These are phyloP conservation scores for Elephas maximus DNA, from an alignment of 2,113 vertebrate genomes.

Conservation along the genomic window DNA sequence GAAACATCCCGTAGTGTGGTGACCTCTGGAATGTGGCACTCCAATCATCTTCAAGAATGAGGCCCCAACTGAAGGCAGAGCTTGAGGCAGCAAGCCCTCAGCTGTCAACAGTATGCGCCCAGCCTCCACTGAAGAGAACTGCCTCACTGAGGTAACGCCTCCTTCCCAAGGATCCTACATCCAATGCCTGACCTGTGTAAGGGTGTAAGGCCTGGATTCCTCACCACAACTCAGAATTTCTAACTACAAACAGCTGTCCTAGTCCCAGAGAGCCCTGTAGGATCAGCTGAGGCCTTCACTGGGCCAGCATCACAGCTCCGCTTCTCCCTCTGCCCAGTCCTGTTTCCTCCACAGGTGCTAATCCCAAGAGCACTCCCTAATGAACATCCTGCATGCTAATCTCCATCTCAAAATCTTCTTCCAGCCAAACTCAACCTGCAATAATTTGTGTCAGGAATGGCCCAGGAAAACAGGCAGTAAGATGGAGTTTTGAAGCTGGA, in stretches of 20 bases:
- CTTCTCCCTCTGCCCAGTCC: background rate
- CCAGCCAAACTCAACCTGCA: background rate
- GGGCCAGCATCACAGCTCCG: background rate
- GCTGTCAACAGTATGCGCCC: too few relatives aligned
- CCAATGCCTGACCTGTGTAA: background rate
- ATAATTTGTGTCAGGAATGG: background rate
- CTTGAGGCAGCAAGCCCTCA: background rate
- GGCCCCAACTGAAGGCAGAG: background rate
- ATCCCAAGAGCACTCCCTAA: background rate
- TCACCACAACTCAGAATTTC: background rate
- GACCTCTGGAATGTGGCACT: background rate
- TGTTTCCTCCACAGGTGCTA: background rate
- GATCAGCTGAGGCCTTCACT: background rate
- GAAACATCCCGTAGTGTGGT: background rate
- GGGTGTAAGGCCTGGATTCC: background rate
- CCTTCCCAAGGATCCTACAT: background rate
- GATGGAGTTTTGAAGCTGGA: background rate
- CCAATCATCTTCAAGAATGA: background rate
- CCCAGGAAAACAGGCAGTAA: background rate
- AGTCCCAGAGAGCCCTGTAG: background rate
- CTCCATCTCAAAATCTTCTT: background rate
- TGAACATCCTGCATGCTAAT: background rate
- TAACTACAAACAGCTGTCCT: background rate
- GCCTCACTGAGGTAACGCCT: background rate
- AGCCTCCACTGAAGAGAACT: background rate